phyloP scores from a whole-genome alignment of 2,797 vertebrate genomes.

The Sebastiscus albofasciatus region DNA sequence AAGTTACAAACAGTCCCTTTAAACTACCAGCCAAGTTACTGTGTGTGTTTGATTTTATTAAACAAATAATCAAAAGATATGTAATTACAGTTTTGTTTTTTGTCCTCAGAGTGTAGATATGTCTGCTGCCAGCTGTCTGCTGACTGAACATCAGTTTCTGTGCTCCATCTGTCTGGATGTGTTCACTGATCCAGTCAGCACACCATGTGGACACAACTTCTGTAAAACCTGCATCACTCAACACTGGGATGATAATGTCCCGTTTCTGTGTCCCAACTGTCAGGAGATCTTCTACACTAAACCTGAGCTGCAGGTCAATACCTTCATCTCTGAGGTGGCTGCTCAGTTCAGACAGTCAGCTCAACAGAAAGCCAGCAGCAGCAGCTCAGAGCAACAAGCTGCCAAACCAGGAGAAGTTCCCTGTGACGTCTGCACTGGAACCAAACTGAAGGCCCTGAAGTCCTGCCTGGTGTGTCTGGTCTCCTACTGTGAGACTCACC shows the following conservation, averaged over 20 bases:
- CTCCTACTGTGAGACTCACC: background rate
- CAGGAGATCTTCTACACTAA: accelerated
- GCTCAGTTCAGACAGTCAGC: background rate
- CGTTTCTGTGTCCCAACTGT: background rate
- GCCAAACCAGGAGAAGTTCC: background rate
- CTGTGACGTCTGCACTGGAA: background rate
- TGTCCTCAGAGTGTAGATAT: background rate
- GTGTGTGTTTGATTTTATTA: too few species aligned
- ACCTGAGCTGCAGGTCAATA: background rate
- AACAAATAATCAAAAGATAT: too few species aligned
- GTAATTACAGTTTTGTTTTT: too few species aligned
- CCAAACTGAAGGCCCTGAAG: background rate
- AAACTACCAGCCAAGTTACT: too few species aligned
- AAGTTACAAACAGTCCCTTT: too few species aligned
- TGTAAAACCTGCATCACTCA: background rate
- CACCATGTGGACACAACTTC: constrained; percentile 31
- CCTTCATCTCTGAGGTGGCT: background rate
- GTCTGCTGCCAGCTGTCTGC: background rate
- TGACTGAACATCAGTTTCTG: background rate
- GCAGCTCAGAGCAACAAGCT: background rate
- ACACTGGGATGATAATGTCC: background rate
- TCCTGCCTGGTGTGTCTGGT: background rate
- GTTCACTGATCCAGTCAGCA: constrained; percentile 16
- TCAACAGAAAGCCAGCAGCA: background rate
- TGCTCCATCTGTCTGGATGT: background rate